These are phyloP conservation scores for Platalea minor DNA, from an alignment of 2,797 vertebrate species.

Conservation along the genomic window DNA sequence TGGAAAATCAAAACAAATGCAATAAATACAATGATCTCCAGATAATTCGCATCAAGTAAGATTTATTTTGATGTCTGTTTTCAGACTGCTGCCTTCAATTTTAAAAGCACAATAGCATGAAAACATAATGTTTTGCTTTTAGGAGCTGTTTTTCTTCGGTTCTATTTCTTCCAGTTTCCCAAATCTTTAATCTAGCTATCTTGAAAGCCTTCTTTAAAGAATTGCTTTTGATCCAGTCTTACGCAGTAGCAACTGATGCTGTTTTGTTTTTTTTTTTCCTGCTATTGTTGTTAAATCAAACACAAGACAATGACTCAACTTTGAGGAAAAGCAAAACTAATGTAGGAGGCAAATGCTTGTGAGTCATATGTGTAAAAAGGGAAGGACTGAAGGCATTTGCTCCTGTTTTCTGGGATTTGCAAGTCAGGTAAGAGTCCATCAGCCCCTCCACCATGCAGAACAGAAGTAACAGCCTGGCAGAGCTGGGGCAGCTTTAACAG, in stretches of 20 bases:
- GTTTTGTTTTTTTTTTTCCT: neutral
- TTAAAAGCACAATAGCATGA: slow-evolving; percentile 5
- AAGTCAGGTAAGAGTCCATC: neutral
- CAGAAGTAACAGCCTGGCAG: neutral
- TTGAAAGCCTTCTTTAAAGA: slow-evolving; percentile 23
- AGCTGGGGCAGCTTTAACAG: neutral
- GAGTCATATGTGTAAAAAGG: slow-evolving; percentile 37
- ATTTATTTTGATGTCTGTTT: slow-evolving; percentile 13
- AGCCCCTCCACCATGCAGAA: neutral
- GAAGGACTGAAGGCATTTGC: neutral
- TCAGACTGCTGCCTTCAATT: slow-evolving; percentile 28
- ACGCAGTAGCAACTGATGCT: neutral
- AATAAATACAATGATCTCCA: slow-evolving; percentile 36
- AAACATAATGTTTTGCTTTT: slow-evolving; percentile 22
- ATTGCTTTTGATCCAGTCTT: neutral
- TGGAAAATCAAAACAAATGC: slow-evolving; percentile 53
- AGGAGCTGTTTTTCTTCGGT: neutral
- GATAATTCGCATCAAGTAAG: slow-evolving; percentile 8
- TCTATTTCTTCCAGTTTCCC: neutral
- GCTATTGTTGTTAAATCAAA: slow-evolving; percentile 47
- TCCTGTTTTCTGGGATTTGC: neutral
- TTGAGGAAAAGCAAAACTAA: slow-evolving; percentile 38
- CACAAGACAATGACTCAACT: slow-evolving; percentile 53
- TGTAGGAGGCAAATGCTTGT: slow-evolving; percentile 47
- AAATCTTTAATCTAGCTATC: neutral